A percentile compares a stretch with the other conserved stretches of the same genome.
Conservation (phyloP, 1,140 invertebrate genomes). For the Dendroctonus valens region DNA sequence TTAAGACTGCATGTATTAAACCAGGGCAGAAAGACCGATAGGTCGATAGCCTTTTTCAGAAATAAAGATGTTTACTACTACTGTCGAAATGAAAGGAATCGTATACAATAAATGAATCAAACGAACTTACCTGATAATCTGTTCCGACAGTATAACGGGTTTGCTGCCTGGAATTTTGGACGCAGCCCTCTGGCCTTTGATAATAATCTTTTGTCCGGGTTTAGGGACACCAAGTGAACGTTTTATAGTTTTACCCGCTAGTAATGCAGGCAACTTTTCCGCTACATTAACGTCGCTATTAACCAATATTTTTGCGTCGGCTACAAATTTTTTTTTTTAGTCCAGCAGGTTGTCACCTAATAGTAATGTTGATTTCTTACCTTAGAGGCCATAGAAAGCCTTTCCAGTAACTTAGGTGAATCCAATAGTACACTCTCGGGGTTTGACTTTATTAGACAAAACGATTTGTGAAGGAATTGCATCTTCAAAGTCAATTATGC, state of each 20-base stretch:
- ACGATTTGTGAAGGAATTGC: conserved; percentile 43
- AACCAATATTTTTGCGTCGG: not conserved
- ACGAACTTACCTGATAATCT: conserved; percentile 43
- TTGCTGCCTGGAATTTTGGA: conserved; percentile 31
- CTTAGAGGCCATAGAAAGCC: conserved; percentile 32
- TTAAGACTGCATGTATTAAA: too few species aligned
- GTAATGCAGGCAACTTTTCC: conserved; percentile 10
- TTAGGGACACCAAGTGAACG: conserved; percentile 4
- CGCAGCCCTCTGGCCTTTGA: conserved; percentile 10
- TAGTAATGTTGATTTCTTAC: conserved; percentile 4
- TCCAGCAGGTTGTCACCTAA: not conserved
- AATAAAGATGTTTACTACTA: too few species aligned
- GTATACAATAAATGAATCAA: too few species aligned
- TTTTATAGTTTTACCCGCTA: conserved; percentile 18
- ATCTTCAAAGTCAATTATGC: conserved; percentile 42
- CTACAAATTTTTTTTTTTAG: conserved; percentile 2
- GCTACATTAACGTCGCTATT: conserved; percentile 3
- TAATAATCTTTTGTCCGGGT: conserved; percentile 25
- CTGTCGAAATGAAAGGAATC: too few species aligned
- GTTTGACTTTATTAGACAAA: conserved; percentile 30
- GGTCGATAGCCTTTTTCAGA: too few species aligned
- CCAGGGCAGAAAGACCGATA: too few species aligned
- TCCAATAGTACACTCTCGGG: conserved; percentile 27
- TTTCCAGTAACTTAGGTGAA: conserved; percentile 38
- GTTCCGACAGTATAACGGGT: conserved; percentile 48